These are phyloP conservation scores for Puffinus mauretanicus DNA, from an alignment of 2,113 vertebrate genomes.

Conservation along the genomic window DNA sequence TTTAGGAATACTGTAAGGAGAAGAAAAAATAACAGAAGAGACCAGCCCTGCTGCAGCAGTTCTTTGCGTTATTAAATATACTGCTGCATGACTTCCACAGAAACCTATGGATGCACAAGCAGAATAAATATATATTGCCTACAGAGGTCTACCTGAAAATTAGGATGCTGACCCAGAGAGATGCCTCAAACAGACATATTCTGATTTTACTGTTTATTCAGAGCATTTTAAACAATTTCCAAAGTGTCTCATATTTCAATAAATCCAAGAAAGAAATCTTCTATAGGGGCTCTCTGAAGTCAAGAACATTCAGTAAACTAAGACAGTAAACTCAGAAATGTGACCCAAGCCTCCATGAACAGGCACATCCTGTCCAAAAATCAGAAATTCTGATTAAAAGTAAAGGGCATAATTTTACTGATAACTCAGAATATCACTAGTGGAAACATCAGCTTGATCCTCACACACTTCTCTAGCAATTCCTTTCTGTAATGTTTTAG, in stretches of 20 bases:
- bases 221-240: not conserved
- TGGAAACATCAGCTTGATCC: not conserved
- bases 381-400: not conserved
- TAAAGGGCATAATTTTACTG: not conserved
- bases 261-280: not conserved
- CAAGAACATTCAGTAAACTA: not conserved
- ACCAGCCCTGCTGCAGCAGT: not conserved
- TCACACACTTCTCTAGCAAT: not conserved
- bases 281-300: not conserved
- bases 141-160: not conserved
- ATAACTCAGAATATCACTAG: not conserved
- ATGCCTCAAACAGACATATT: not conserved
- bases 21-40: not conserved
- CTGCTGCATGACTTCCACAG: constrained; percentile 9
- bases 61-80: constrained; percentile 38
- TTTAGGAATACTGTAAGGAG: not conserved
- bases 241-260: not conserved
- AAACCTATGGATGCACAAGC: not conserved
- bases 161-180: not conserved
- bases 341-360: not conserved
- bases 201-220: not conserved
- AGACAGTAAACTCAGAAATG: not conserved
- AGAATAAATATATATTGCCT: not conserved
- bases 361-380: not conserved
- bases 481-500: not conserved